A percentile compares a stretch with the other conserved stretches of the same genome.
Evolutionary conservation across 2,888 invertebrate genomes (phyloP).

Genomic region (Periphyllus acericola): DNA sequence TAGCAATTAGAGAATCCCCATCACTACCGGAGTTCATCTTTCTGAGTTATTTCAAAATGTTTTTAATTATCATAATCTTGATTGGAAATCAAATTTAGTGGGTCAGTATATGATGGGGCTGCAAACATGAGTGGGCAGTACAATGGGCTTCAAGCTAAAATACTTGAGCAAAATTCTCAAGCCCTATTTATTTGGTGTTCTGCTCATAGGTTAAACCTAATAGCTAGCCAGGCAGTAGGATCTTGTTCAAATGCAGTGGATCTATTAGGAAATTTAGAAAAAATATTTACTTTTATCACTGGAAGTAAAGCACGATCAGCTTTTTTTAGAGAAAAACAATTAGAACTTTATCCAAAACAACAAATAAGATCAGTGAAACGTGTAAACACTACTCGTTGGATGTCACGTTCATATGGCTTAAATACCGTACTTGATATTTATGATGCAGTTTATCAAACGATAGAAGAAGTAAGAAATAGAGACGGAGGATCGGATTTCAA

Average conservation of each 20-base stretch:
- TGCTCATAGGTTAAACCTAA: no score
- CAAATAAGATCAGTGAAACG: not conserved
- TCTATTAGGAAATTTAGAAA: constrained; percentile 27
- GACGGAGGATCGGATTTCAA: constrained; percentile 1
- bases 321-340: constrained; percentile 23
- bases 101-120: constrained; percentile 66
- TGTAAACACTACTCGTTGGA: not conserved
- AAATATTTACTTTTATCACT: no score
- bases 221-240: no score
- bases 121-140: constrained; percentile 65
- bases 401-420: not conserved
- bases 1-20: not conserved
- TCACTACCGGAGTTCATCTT: constrained; percentile 15
- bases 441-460: constrained; percentile 15
- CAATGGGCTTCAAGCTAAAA: no score
- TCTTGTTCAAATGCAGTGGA: no score
- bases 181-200: no score
- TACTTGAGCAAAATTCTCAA: no score
- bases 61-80: not conserved
- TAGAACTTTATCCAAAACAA: not conserved
- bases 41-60: constrained; percentile 18
- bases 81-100: constrained; percentile 19
- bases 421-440: constrained; percentile 2
- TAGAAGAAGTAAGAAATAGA: constrained; percentile 28
- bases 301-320: constrained; percentile 20